Base-by-base conservation (phyloP, 2,797 vertebrate genomes). In the Australoheros facetus region DNA sequence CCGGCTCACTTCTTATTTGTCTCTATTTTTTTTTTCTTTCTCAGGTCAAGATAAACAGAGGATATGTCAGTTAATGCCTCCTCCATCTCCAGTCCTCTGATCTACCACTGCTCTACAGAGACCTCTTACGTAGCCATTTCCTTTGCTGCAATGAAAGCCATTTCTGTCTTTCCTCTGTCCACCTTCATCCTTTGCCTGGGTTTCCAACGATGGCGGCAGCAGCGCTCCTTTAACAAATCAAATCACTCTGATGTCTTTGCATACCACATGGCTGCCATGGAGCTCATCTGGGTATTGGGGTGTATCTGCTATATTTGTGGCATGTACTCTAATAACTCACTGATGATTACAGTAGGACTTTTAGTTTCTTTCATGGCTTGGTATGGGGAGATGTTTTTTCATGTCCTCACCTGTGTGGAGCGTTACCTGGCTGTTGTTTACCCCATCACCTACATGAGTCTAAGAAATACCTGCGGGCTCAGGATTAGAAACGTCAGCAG, bases 331-430 rank as follows among this genome's bases (percentile, higher is more conserved):
- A 13, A 37, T 37, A 2, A 21, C 19, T 37, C 58, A 60, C 34
- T 60, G 37, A 21, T 60, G 19, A 13, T 2, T 13, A 21, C 11
- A 13, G 2, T 37, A 13, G 58, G 58, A 7, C 3, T 13, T 37
- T 13, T 13, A 0, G 3, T 37, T 3, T 12, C 1, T 7, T 60
- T 37, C 11, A 1, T 3, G 6, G 21, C 58, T 60, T 60, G 3
- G 11, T 45, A 45, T 45, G 42, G 42, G 5, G 13, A 45, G 13
- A 45, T 45, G 42, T 45, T 45, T 16, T 45, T 45, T 16, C 42
- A 45, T 45, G 5, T 45, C 4, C 13, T 45, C 13, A 45, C 42
- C 42, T 45, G 5, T 16, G 42, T 45, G 14, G 42, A 45, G 42
- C 5, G 5, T 45, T 45, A 45, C 42, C 5, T 45, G 14, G 4